A percentile compares a stretch with the other conserved stretches of the same genome.
These are phyloP conservation scores for Campylomormyrus tamandua DNA, from an alignment of 2,113 vertebrate genomes.

Conservation along the genomic window DNA sequence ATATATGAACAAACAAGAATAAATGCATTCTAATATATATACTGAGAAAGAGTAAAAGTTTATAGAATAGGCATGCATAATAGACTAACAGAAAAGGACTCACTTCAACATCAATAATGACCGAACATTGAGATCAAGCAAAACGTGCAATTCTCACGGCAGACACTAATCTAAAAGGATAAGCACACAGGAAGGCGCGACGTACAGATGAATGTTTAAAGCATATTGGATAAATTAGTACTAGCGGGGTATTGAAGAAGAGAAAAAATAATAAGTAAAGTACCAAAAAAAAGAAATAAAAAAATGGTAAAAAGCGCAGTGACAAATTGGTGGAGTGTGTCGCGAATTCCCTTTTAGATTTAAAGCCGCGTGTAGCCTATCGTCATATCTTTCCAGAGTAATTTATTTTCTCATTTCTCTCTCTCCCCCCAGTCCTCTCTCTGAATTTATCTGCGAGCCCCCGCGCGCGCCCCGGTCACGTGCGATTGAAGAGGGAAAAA, in stretches of 20 bases:
- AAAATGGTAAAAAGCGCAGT: slow-evolving; percentile 58
- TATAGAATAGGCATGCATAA: neutral
- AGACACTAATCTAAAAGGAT: slow-evolving; percentile 13
- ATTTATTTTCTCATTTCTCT: slow-evolving; percentile 83
- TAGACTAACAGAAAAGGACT: neutral
- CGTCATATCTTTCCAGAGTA: slow-evolving; percentile 81
- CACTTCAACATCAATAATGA: neutral
- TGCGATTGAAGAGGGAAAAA: slow-evolving; percentile 46
- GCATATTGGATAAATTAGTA: slow-evolving; percentile 59
- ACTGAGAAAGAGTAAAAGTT: neutral
- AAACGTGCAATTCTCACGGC: neutral
- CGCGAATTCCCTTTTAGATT: slow-evolving; percentile 75
- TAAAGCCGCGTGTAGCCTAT: slow-evolving; percentile 73
- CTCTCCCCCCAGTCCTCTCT: slow-evolving; percentile 53
- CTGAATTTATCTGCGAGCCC: slow-evolving; percentile 64
- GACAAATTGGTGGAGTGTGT: slow-evolving; percentile 74
- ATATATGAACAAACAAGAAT: neutral
- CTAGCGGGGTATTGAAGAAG: slow-evolving; percentile 51
- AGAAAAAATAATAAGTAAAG: slow-evolving; percentile 54
- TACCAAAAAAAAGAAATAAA: slow-evolving; percentile 54
- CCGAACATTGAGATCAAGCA: neutral
- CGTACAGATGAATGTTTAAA: slow-evolving; percentile 46
- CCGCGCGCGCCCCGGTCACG: slow-evolving; percentile 48
- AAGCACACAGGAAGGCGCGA: slow-evolving; percentile 36
- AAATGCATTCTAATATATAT: slow-evolving; percentile 43